Conservation (phyloP, 37 sponge, comb jelly and placozoan genomes). For the Mnemiopsis leidyi region DNA sequence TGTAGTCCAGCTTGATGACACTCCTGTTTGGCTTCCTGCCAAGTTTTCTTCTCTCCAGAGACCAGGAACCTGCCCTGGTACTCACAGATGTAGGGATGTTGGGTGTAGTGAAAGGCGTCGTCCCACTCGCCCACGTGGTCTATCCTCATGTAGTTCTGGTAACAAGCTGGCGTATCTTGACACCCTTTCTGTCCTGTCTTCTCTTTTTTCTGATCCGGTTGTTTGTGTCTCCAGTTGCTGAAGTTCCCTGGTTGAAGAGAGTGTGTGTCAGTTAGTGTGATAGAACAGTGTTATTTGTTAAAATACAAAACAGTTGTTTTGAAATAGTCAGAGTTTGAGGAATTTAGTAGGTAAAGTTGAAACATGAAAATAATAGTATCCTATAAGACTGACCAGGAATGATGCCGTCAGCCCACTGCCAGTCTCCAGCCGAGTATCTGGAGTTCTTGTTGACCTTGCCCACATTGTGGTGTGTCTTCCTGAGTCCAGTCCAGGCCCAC, state of each 20-base stretch:
- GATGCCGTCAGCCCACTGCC: conserved; percentile 9
- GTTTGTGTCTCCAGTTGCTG: neutral
- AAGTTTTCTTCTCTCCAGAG: neutral
- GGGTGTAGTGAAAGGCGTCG: neutral
- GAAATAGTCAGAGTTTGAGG: neutral
- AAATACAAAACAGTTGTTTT: no score
- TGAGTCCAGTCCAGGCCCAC: conserved; percentile 42
- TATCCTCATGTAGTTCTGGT: conserved; percentile 16
- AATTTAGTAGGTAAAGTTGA: neutral
- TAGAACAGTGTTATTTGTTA: no score
- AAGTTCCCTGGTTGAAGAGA: neutral
- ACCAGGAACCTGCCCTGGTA: conserved; percentile 50
- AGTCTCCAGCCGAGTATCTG: neutral
- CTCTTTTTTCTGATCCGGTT: neutral
- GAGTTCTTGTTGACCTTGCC: neutral
- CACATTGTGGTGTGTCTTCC: neutral
- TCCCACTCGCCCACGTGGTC: conserved; percentile 47
- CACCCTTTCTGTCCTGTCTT: neutral
- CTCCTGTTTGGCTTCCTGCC: neutral
- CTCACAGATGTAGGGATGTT: conserved; percentile 45
- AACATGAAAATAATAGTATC: no score
- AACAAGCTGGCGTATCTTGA: neutral
- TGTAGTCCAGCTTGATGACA: conserved; percentile 11
- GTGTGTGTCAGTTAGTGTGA: no score
- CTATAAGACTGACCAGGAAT: neutral